These are phyloP conservation scores for Nebria brevicollis DNA, from an alignment of 2,888 invertebrate genomes.

Conservation along the genomic window DNA sequence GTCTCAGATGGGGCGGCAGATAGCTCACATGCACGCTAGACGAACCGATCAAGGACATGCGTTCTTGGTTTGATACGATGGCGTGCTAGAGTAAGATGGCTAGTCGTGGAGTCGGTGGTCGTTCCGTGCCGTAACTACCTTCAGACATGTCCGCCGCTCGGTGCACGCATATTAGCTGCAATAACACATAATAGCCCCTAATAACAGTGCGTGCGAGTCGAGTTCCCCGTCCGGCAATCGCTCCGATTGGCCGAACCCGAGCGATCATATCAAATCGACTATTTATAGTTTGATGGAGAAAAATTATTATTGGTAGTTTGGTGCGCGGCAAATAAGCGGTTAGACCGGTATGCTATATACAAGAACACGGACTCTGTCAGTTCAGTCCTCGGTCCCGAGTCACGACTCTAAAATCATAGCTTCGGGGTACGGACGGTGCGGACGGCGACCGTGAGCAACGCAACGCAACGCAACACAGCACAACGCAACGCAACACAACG, in stretches of 20 bases:
- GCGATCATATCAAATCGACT: slow-evolving; percentile 63
- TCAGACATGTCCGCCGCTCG: slow-evolving; percentile 51
- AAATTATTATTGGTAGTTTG: slow-evolving; percentile 64
- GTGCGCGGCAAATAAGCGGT: slow-evolving; percentile 59
- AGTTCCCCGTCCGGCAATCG: slow-evolving; percentile 43
- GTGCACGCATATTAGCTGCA: slow-evolving; percentile 62
- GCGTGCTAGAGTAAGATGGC: slow-evolving; percentile 30
- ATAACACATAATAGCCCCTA: slow-evolving; percentile 64
- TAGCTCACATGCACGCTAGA: slow-evolving; percentile 55
- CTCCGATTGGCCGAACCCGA: slow-evolving; percentile 59
- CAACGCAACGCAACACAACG: slow-evolving; percentile 51
- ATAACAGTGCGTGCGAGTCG: slow-evolving; percentile 61
- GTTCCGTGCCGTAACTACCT: slow-evolving; percentile 40
- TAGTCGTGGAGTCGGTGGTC: neutral
- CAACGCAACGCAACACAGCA: neutral
- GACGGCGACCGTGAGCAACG: neutral
- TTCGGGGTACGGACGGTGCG: slow-evolving; percentile 28
- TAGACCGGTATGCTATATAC: slow-evolving; percentile 53
- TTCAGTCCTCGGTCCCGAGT: slow-evolving; percentile 53
- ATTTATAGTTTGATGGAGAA: slow-evolving; percentile 63
- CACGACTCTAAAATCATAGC: slow-evolving; percentile 61
- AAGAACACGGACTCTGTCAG: slow-evolving; percentile 45
- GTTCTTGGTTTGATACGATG: neutral
- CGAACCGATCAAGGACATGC: slow-evolving; percentile 7
- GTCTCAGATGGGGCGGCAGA: slow-evolving; percentile 59